A percentile compares a stretch with the other conserved stretches of the same genome.
Evolutionary conservation across 1,140 invertebrate genomes (phyloP).

Genomic region (Copidosoma floridanum): DNA sequence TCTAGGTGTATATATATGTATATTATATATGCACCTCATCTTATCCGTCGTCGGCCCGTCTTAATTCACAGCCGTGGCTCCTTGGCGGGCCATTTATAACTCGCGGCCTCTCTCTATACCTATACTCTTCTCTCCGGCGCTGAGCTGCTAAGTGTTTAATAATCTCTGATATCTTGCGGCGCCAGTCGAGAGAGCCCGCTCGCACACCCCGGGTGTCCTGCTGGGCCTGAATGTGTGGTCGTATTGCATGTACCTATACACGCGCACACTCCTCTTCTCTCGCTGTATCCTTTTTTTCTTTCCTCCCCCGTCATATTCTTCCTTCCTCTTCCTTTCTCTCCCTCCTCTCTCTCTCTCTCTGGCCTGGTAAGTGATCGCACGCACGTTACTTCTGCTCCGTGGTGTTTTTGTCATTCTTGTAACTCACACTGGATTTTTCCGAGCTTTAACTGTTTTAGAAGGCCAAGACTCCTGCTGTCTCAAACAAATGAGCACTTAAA

Average conservation of each 20-base stretch:
- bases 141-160: slow-evolving; percentile 56
- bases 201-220: slow-evolving; percentile 41
- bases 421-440: too few species aligned
- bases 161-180: slow-evolving; percentile 52
- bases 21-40: too few species aligned
- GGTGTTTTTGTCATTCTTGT: too few species aligned
- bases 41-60: slow-evolving; percentile 42
- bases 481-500: too few species aligned
- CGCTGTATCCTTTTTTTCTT: background rate
- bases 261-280: slow-evolving; percentile 35
- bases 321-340: slow-evolving; percentile 13
- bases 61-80: slow-evolving; percentile 51
- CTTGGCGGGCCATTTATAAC: too few species aligned
- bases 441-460: too few species aligned
- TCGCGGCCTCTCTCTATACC: slow-evolving; percentile 44
- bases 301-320: slow-evolving; percentile 18
- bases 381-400: too few species aligned
- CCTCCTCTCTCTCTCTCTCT: background rate
- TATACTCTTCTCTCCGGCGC: background rate
- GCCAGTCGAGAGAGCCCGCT: slow-evolving; percentile 35
- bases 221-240: slow-evolving; percentile 51
- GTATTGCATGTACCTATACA: slow-evolving; percentile 38
- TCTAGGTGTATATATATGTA: too few species aligned
- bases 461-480: too few species aligned
- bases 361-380: too few species aligned